Conservation (phyloP, 2,113 vertebrate genomes). For the Aix galericulata region DNA sequence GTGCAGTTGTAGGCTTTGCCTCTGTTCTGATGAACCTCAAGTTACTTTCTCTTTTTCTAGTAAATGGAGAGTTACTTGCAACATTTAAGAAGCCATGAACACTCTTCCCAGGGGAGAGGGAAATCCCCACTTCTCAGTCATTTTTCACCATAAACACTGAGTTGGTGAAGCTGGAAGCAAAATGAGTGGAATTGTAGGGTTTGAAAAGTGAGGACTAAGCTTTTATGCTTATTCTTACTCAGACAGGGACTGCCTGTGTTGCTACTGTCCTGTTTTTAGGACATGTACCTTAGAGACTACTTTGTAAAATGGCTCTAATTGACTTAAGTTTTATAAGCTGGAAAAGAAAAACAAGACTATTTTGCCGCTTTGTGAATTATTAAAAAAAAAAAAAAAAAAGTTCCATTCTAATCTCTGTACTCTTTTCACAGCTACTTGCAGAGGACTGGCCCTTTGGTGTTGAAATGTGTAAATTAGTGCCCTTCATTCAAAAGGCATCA, state of each 20-base stretch:
- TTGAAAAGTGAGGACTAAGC: background rate
- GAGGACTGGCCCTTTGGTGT: conserved; percentile 92
- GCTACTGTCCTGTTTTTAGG: background rate
- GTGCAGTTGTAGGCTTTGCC: background rate
- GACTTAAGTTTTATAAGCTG: background rate
- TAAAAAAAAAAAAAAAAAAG: no score
- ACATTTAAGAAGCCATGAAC: background rate
- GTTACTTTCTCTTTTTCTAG: background rate
- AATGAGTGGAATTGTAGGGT: background rate
- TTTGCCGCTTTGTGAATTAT: background rate
- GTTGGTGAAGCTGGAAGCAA: background rate
- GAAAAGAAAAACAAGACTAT: background rate
- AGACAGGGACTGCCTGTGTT: background rate
- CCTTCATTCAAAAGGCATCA: conserved; percentile 93
- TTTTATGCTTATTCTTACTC: background rate
- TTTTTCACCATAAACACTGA: background rate
- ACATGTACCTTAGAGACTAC: background rate
- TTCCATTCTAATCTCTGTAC: background rate
- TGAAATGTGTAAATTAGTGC: conserved; percentile 90
- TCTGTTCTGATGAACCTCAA: background rate
- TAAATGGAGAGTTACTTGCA: background rate
- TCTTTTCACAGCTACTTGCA: conserved; percentile 84
- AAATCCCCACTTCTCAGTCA: background rate
- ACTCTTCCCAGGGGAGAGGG: background rate
- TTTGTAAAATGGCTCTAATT: background rate